These are phyloP conservation scores for Pteruthius melanotis DNA, from an alignment of 2,113 vertebrate genomes.

Conservation along the genomic window DNA sequence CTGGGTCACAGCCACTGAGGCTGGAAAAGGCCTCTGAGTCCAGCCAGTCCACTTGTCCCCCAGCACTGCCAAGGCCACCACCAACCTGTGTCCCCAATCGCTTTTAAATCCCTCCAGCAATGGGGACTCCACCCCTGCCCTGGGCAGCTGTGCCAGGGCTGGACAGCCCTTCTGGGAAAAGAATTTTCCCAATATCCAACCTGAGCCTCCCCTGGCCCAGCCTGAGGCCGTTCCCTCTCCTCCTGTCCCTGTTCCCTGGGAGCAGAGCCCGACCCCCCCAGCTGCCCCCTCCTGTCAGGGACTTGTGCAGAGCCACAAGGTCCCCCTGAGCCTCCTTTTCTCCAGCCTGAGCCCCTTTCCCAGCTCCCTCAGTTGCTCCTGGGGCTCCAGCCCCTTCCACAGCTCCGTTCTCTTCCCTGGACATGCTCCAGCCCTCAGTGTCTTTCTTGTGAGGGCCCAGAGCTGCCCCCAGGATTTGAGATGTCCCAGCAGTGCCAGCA, in stretches of 20 bases:
- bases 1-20: neutral
- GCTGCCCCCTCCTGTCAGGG: neutral
- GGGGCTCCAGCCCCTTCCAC: neutral
- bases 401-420: neutral
- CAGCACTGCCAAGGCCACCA: neutral
- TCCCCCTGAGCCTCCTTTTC: neutral
- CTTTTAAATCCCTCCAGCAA: too few relatives aligned
- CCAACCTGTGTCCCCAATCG: neutral
- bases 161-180: neutral
- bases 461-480: too few relatives aligned
- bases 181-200: neutral
- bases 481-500: neutral
- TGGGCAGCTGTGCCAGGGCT: neutral
- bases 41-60: neutral
- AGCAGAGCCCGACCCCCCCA: neutral
- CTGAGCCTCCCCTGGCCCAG: neutral
- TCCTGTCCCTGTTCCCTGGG: neutral
- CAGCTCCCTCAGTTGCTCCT: neutral
- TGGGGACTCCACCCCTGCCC: neutral
- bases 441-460: neutral
- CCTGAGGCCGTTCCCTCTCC: neutral
- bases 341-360: neutral
- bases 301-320: neutral
- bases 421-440: neutral
- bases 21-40: neutral